Evolutionary conservation across 2,888 invertebrate genomes (phyloP), one percentile per base, ranked within the genome.

Genomic region (Saturnia pavonia): DNA sequence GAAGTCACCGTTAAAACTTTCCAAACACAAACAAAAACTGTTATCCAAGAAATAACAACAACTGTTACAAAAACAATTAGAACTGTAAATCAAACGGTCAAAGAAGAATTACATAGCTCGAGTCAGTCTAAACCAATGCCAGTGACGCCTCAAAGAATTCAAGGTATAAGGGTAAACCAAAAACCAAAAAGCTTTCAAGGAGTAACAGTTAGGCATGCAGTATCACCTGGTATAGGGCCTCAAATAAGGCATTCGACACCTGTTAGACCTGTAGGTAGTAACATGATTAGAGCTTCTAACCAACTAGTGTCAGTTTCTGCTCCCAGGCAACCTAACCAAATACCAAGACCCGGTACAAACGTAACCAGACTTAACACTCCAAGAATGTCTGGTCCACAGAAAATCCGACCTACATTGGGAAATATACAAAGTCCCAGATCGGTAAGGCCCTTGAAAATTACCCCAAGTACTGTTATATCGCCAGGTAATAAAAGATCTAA

Each of bases 1-100:
- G 88, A 88, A 80, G 89, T 91, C 1, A 89, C 90, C 54, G 90
- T 94, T 0, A 91, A 92, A 85, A 91, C 90, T 4, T 86, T 88
- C 82, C 88, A 92, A 82, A 88, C 91, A 0, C 82, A 90, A 80
- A 88, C 89, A 0, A 83, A 93, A 77, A 94, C 93, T 48, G 85
- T 93, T 22, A 90, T 93, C 74, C 86, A 94, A 85, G 94, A 94
- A 85, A 89, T 94, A 51, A 94, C 93, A 9, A 93, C 93, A 68
- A 94, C 94, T 45, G 92, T 94, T 3, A 94, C 94, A 12, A 92
- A 92, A 87, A 94, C 93, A 12, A 89, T 94, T 74, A 88, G 92
- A 78, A 92, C 91, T 27, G 88, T 93, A 0, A 93, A 92, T 75
- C 90, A 92, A 79, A 88, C 87, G 43, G 81, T 86, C 34, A 90